phyloP scores from a whole-genome alignment of 2,797 vertebrate genomes.

The Clarias fuscus region DNA sequence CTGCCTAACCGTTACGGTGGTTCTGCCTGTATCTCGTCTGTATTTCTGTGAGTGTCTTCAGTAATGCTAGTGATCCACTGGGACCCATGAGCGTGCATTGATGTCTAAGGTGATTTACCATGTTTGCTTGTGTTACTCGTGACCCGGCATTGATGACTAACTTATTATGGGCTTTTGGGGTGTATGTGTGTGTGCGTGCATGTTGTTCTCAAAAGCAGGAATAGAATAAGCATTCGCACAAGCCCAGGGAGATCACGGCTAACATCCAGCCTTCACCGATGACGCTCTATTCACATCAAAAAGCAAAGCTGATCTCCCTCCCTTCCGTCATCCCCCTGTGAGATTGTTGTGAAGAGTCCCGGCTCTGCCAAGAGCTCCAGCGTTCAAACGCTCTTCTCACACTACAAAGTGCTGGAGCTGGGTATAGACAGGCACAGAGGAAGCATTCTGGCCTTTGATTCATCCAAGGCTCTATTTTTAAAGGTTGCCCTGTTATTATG shows the following conservation, averaged over 20 bases:
- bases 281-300: conserved; percentile 36
- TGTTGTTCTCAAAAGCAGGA: not conserved
- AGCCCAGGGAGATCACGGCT: conserved; percentile 28
- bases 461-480: conserved; percentile 54
- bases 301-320: conserved; percentile 4
- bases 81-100: conserved; percentile 33
- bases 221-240: conserved; percentile 1
- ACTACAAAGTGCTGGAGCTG: conserved; percentile 53
- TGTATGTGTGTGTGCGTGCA: conserved; percentile 15
- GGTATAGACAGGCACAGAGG: conserved; percentile 46
- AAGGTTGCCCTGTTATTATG: conserved; percentile 63
- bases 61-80: conserved; percentile 22
- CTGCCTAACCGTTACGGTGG: conserved; percentile 39
- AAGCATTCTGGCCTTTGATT: conserved; percentile 55
- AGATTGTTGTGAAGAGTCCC: conserved; percentile 29
- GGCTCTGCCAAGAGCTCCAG: conserved; percentile 37
- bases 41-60: conserved; percentile 30
- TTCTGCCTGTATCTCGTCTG: conserved; percentile 29
- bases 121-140: conserved; percentile 52
- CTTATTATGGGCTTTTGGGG: conserved; percentile 47
- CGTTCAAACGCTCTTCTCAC: conserved; percentile 38
- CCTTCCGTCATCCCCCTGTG: not conserved
- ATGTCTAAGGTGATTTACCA: conserved; percentile 59
- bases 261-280: conserved; percentile 37
- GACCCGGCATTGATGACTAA: conserved; percentile 53